phyloP scores from a whole-genome alignment of 92 coral and sea anemone genomes.

The Epizoanthus scotinus region DNA sequence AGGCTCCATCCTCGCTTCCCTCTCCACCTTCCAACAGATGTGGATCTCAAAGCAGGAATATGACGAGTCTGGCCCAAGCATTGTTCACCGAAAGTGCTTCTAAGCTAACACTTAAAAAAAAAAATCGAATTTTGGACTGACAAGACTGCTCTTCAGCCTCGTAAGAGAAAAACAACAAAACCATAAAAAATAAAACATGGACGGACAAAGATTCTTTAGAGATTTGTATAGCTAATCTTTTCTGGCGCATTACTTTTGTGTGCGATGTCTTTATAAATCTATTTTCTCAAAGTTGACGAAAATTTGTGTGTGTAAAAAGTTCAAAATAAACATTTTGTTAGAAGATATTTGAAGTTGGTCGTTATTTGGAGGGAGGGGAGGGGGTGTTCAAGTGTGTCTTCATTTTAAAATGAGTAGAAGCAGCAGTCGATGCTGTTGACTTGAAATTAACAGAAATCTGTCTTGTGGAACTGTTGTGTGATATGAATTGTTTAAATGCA shows the following conservation, averaged over 20 bases:
- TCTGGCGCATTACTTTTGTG: constrained; percentile 21
- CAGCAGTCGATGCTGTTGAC: no score
- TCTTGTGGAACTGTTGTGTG: no score
- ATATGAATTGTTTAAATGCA: no score
- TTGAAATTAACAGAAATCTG: no score
- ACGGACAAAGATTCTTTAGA: constrained; percentile 16
- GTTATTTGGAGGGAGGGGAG: neutral
- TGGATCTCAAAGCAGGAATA: constrained; percentile 99
- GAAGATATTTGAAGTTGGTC: constrained; percentile 9
- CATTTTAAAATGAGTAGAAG: no score
- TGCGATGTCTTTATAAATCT: constrained; percentile 39
- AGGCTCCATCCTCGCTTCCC: constrained; percentile 99
- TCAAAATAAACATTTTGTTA: constrained; percentile 32
- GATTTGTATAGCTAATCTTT: constrained; percentile 37
- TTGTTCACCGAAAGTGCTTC: constrained; percentile 99
- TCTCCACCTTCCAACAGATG: constrained; percentile 99
- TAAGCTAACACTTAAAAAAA: constrained; percentile 60
- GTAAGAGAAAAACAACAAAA: neutral
- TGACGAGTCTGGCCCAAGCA: constrained; percentile 98
- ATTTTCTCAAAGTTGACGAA: constrained; percentile 38
- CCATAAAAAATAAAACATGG: constrained; percentile 15
- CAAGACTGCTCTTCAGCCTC: constrained; percentile 36
- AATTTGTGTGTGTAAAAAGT: constrained; percentile 43
- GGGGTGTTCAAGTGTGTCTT: no score
- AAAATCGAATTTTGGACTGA: constrained; percentile 30